Evolutionary conservation across 2,888 invertebrate species (phyloP), one percentile per base, ranked within the genome.

Genomic region (Tipula unca): DNA sequence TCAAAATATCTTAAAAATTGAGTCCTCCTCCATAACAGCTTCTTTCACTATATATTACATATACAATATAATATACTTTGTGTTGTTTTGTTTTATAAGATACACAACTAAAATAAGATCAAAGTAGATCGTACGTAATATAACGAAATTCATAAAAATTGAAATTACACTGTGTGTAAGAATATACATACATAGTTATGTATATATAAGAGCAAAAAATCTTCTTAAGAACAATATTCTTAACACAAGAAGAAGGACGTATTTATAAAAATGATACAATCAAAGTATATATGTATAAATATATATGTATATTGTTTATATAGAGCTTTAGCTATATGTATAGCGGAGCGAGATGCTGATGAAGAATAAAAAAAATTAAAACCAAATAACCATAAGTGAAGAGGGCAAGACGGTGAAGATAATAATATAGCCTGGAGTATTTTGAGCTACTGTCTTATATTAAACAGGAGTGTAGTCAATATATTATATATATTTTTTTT

Each of bases 351-450:
- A 69, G 69, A 69, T 69, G 69, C 25, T 69, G 69, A 69, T 69
- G 83, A 17, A 29, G 82, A 82, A 82, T 29, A n/a, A 8, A 84
- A 85, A 25, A 85, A 25, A 35, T 17, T 36, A 36, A 84, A n/a
- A 20, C 35, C 25, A 42, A 42, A 29, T 42, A 42, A 69, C 69
- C 69, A 69, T 69, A 69, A 69, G 36, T 85, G 36, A 39, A 42
- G 54, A 48, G 85, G 54, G 85, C 29, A 48, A 85, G 85, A 48
- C 35, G 48, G 69, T n/a, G 85, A 85, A 85, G 85, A 85, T 85
- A 85, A 85, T 85, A 32, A 85, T 48, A 85, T 85, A 85, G 85
- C 85, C 85, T 36, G 48, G 29, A 85, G 85, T 54, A 85, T 85
- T 36, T 85, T 48, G 85, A 32, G 85, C 85, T 85, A 85, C 85